Conservation (phyloP, 2,113 vertebrate genomes). For the Acrocephalus arundinaceus region DNA sequence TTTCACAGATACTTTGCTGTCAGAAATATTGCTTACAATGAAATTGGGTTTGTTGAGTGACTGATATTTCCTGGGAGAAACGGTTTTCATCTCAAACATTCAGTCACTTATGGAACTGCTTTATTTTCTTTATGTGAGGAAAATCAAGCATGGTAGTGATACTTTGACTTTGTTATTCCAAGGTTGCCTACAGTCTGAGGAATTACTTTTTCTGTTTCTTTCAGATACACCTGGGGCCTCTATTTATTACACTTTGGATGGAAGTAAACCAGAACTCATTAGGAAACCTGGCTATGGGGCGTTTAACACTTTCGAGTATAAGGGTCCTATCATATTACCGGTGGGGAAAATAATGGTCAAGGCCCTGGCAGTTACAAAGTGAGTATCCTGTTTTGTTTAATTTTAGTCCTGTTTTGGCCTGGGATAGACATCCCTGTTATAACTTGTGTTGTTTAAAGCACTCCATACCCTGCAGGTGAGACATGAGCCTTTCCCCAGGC, state of each 20-base stretch:
- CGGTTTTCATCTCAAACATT: background rate
- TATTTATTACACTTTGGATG: conserved; percentile 90
- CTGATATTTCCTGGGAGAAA: background rate
- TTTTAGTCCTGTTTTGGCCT: background rate
- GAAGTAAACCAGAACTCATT: conserved; percentile 82
- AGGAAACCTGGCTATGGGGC: conserved; percentile 69
- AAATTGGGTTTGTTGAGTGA: background rate
- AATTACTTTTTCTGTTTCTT: conserved; percentile 35
- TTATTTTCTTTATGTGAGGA: background rate
- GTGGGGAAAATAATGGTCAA: conserved; percentile 84
- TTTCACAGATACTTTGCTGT: background rate
- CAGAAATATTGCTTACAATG: background rate
- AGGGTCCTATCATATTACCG: conserved; percentile 79
- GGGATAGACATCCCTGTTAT: background rate
- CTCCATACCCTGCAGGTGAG: background rate
- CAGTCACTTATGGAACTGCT: background rate
- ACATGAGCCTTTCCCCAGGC: background rate
- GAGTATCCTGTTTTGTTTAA: conserved; percentile 26
- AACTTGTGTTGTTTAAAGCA: background rate
- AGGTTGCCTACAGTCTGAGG: background rate
- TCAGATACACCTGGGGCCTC: conserved; percentile 83
- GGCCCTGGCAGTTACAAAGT: conserved; percentile 88
- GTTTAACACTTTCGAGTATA: conserved; percentile 82
- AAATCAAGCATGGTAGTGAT: background rate
- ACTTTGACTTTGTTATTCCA: background rate